Conservation (phyloP, 1,140 invertebrate genomes). For the Drosophila lini region DNA sequence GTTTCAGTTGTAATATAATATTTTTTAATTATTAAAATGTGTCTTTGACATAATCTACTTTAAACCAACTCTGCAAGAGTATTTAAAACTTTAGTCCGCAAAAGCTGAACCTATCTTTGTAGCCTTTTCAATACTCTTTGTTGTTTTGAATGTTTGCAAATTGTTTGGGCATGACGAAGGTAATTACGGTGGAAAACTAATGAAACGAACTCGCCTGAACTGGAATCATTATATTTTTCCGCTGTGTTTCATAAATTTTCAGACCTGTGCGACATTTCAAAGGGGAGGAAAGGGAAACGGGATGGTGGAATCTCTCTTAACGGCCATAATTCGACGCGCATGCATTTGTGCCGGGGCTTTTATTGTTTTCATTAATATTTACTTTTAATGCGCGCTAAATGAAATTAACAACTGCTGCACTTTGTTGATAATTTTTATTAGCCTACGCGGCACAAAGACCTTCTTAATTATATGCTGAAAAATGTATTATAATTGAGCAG, state of each 20-base stretch:
- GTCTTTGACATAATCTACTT: neutral
- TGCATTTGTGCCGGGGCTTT: slow-evolving; percentile 39
- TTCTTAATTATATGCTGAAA: slow-evolving; percentile 65
- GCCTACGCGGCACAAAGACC: slow-evolving; percentile 52
- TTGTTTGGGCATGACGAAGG: slow-evolving; percentile 54
- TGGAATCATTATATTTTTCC: slow-evolving; percentile 22
- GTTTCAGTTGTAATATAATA: no score
- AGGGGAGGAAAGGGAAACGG: slow-evolving; percentile 6
- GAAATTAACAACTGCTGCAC: slow-evolving; percentile 64
- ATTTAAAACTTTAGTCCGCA: neutral
- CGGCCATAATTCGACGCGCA: slow-evolving; percentile 51
- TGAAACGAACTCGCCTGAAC: slow-evolving; percentile 39
- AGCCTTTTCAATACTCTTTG: slow-evolving; percentile 5
- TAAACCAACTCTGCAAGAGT: neutral
- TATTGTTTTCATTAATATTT: slow-evolving; percentile 42
- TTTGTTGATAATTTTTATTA: slow-evolving; percentile 62
- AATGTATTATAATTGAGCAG: slow-evolving; percentile 68
- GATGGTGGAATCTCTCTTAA: slow-evolving; percentile 30
- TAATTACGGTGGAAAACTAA: slow-evolving; percentile 51
- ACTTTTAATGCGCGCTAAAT: slow-evolving; percentile 50
- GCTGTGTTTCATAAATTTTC: slow-evolving; percentile 49
- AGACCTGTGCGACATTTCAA: slow-evolving; percentile 50
- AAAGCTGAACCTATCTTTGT: neutral
- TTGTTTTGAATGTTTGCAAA: slow-evolving; percentile 28
- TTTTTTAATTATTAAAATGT: neutral